A percentile compares a stretch with the other conserved stretches of the same genome.
These are phyloP conservation scores for Diorhabda carinulata DNA, from an alignment of 1,140 invertebrate genomes.

Conservation along the genomic window DNA sequence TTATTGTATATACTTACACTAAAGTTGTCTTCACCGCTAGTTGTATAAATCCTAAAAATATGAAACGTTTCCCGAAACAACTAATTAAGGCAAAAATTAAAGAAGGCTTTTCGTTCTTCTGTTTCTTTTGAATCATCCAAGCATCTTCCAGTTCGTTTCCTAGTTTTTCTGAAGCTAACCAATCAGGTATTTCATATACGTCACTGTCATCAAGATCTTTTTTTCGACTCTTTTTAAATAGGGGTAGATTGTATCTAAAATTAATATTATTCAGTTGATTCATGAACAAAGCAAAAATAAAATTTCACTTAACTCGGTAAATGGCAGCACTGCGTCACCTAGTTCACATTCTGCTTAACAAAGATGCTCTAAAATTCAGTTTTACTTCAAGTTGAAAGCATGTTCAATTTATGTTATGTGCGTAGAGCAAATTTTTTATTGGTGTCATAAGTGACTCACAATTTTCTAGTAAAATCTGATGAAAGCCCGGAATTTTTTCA, in stretches of 20 bases:
- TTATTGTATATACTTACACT: slow-evolving; percentile 20
- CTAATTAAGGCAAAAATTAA: slow-evolving; percentile 7
- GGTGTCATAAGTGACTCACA: too few relatives aligned
- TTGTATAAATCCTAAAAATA: slow-evolving; percentile 19
- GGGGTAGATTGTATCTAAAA: slow-evolving; percentile 19
- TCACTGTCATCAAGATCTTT: slow-evolving; percentile 27
- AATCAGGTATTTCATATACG: slow-evolving; percentile 23
- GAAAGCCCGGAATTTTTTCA: too few relatives aligned
- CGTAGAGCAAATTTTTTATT: too few relatives aligned
- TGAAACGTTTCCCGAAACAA: slow-evolving; percentile 24
- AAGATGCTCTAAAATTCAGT: too few relatives aligned
- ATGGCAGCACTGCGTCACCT: too few relatives aligned
- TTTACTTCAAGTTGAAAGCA: too few relatives aligned
- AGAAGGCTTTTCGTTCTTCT: slow-evolving; percentile 20
- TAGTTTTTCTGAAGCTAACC: slow-evolving; percentile 17
- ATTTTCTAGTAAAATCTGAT: too few relatives aligned
- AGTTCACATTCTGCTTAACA: too few relatives aligned
- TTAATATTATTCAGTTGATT: not conserved
- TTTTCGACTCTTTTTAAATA: slow-evolving; percentile 22
- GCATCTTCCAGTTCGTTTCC: slow-evolving; percentile 24
- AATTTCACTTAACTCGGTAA: too few relatives aligned
- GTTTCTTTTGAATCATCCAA: slow-evolving; percentile 23
- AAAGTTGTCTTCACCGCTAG: slow-evolving; percentile 15
- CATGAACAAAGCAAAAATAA: too few relatives aligned
- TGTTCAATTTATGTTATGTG: too few relatives aligned